Percentiles rank a stretch among this genome's conserved stretches.
Conservation (phyloP, 2,888 invertebrate species). For the Tipula helvola region DNA sequence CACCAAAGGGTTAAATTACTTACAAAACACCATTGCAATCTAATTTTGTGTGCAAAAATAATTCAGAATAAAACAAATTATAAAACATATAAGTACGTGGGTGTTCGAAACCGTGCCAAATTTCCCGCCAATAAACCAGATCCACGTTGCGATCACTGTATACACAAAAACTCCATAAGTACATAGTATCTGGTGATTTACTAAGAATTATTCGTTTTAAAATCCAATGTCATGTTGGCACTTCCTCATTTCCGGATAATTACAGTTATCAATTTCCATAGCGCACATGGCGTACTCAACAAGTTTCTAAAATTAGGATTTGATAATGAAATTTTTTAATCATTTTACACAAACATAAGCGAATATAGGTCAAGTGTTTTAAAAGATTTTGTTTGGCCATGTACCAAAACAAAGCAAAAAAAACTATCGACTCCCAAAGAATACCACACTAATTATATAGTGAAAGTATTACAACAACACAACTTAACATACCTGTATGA, state of each 20-base stretch:
- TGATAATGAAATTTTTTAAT: background rate
- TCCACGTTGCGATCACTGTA: background rate
- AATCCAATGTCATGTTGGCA: no score
- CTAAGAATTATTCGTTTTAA: no score
- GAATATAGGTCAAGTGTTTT: background rate
- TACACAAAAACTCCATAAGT: background rate
- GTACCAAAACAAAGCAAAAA: background rate
- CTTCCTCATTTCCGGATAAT: background rate
- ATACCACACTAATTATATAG: background rate
- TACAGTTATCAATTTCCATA: background rate
- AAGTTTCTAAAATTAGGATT: background rate
- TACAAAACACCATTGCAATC: no score
- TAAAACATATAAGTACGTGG: no score
- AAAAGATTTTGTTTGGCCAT: background rate
- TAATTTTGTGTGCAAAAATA: no score
- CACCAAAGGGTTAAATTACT: no score
- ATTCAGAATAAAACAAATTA: no score
- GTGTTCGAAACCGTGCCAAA: background rate
- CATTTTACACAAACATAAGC: background rate
- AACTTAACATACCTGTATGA: conserved; percentile 66
- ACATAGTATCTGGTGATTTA: no score
- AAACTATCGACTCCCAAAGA: background rate
- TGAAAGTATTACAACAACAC: background rate
- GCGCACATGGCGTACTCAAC: background rate
- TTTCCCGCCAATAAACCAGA: background rate